Percentiles rank a stretch among this genome's conserved stretches.
Evolutionary conservation across 2,888 invertebrate species (phyloP).

Genomic region (Mycalesis mineus): DNA sequence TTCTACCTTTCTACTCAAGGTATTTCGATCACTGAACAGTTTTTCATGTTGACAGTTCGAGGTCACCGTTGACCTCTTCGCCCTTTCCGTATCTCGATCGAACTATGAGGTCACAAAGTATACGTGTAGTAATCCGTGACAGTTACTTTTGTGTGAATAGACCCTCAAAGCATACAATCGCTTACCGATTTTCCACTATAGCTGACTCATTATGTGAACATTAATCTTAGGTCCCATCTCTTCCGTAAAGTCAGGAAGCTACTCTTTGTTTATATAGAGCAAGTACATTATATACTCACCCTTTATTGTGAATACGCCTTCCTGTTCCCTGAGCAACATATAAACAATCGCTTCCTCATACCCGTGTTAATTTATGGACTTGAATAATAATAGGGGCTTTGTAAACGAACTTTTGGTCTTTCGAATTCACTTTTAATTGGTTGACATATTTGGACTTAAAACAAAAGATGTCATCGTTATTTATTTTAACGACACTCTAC

Average conservation of each 20-base stretch:
- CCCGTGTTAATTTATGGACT: neutral
- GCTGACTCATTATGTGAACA: conserved; percentile 67
- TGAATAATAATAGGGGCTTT: neutral
- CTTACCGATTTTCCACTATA: conserved; percentile 11
- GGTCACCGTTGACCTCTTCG: too few species aligned
- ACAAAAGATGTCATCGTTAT: too few species aligned
- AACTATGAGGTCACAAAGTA: too few species aligned
- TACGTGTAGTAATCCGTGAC: neutral
- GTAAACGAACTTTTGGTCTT: too few species aligned
- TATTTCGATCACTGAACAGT: too few species aligned
- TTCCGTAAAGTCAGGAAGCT: conserved; percentile 14
- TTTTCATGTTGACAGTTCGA: too few species aligned
- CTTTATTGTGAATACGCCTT: conserved; percentile 5
- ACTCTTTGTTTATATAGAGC: conserved; percentile 12
- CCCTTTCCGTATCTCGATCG: too few species aligned
- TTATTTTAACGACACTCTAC: too few species aligned
- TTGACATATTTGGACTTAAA: too few species aligned
- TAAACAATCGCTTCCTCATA: neutral
- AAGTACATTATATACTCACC: conserved; percentile 6
- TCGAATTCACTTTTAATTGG: too few species aligned
- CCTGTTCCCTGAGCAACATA: neutral
- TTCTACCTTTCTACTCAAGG: too few species aligned
- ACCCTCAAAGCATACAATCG: conserved; percentile 1
- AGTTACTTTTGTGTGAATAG: neutral
- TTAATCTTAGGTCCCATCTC: conserved; percentile 44